Evolutionary conservation across 2,113 vertebrate genomes (phyloP), one percentile per base, ranked within the genome.

Genomic region (Psittacara wagleri): DNA sequence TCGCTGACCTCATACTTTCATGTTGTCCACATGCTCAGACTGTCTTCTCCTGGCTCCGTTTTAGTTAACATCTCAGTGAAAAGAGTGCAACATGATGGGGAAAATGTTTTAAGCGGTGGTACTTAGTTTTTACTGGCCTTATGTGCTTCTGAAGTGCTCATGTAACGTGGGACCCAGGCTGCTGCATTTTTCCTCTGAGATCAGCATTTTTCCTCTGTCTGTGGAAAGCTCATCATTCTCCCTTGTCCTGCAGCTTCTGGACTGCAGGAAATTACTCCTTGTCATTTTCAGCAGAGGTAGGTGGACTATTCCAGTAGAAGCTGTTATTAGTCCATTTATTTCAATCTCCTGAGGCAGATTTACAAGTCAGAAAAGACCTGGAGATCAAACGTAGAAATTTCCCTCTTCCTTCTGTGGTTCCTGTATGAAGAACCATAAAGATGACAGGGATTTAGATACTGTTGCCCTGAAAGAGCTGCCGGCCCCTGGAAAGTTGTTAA

Each of bases 251-350:
- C 57, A 43, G 43, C 39, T 78, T 48, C 22, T n/a, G 18, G 19
- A 55, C 80, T 92, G 76, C 55, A 86, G 79, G 72, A 95, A 92
- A 81, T 88, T 69, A 35, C 41, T 73, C 5, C 83, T 70, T 88
- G 51, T 62, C 59, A 55, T 29, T 92, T 93, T 73, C 86, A 88
- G 68, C 51, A 54, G 76, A 86, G 59, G 54, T 44, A 48, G 49
- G 51, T 64, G 73, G 76, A 20, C 51, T 72, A 0, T 35, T 91
- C 18, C 29, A 33, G 82, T 24, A 82, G 80, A 70, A 96, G 28
- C 51, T 70, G 72, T 79, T 64, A 59, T 90, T 44, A 66, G 17
- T 62, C 91, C 33, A 76, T 90, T 85, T 92, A 43, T 87, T 73
- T 94, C 37, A 43, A 46, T 51, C 43, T 88, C 31, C 79, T 77